Base-by-base conservation (phyloP, 2,797 vertebrate species). In the Pipistrellus pipistrellus region DNA sequence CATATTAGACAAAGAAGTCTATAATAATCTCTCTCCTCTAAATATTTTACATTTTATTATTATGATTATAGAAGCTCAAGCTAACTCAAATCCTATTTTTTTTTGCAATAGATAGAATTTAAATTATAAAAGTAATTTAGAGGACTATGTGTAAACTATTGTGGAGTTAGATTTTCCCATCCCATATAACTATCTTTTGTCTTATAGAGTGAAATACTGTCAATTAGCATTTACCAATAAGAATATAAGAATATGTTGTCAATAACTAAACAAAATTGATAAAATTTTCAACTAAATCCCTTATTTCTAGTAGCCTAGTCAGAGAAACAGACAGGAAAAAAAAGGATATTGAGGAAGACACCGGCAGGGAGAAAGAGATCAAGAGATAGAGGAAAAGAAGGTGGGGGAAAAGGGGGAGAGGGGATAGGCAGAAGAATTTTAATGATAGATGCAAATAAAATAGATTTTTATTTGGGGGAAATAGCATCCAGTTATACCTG, bases 91-190 rank as follows among this genome's bases (percentile, higher is more conserved):
- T 87, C 13, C 6, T 85, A 53, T n/a, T n/a, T n/a, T n/a, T n/a
- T n/a, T 23, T 53, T 44, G 21, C 59, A n/a, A 8, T 8, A 72
- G 5, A 14, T 85, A 41, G 20, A 85, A 81, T 71, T 89, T 68
- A 90, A 53, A 91, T 55, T n/a, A 48, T 77, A 48, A 84, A 80
- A 57, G 68, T 55, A 92, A 87, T 89, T 76, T 93, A 81, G 18
- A 62, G 2, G 13, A 84, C 17, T 76, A 46, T 73, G 44, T 73
- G 11, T 80, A 72, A 89, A 75, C 14, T 69, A 15, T 46, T 62
- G 35, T 53, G 44, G 48, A 91, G 44, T 18, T n/a, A 80, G 62
- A 46, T 62, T 80, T 27, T 84, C 30, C 35, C 3, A 44, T 51
- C 8, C 20, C 17, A 32, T 27, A 38, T 25, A 87, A 23, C 20